Percentiles rank a stretch among this genome's conserved stretches.
Evolutionary conservation across 2,888 invertebrate genomes (phyloP).

Genomic region (Agrenia bidenticulata): DNA sequence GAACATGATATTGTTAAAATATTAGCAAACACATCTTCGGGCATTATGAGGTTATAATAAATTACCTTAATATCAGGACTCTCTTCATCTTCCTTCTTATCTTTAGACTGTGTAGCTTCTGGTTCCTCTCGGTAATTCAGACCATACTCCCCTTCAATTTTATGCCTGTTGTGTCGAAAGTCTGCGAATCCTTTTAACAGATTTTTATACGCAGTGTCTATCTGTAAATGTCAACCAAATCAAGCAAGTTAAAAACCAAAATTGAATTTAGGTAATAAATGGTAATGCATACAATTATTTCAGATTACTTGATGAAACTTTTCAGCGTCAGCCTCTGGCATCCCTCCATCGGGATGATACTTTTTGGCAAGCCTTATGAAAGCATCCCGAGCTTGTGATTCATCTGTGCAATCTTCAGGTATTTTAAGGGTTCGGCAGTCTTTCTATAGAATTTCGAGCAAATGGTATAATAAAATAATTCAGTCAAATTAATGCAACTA

Average conservation of each 20-base stretch:
- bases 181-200: slow-evolving; percentile 68
- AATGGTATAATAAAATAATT: no score
- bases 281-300: no score
- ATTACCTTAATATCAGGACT: slow-evolving; percentile 51
- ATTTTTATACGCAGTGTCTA: slow-evolving; percentile 73
- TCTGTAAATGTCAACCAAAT: slow-evolving; percentile 55
- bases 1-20: slow-evolving; percentile 7
- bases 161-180: slow-evolving; percentile 61
- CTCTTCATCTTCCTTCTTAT: slow-evolving; percentile 33
- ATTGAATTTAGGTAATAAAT: no score
- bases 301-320: slow-evolving; percentile 68
- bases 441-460: slow-evolving; percentile 31
- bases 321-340: slow-evolving; percentile 67
- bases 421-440: slow-evolving; percentile 26
- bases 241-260: neutral
- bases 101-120: slow-evolving; percentile 57
- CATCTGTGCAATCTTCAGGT: slow-evolving; percentile 66
- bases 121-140: slow-evolving; percentile 56
- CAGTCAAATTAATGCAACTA: no score
- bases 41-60: neutral
- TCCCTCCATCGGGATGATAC: slow-evolving; percentile 80
- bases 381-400: slow-evolving; percentile 70
- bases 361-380: slow-evolving; percentile 75
- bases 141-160: slow-evolving; percentile 56
- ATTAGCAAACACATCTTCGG: neutral